Evolutionary conservation across 2,888 invertebrate species (phyloP).

Genomic region (Rhyacophila evoluta): DNA sequence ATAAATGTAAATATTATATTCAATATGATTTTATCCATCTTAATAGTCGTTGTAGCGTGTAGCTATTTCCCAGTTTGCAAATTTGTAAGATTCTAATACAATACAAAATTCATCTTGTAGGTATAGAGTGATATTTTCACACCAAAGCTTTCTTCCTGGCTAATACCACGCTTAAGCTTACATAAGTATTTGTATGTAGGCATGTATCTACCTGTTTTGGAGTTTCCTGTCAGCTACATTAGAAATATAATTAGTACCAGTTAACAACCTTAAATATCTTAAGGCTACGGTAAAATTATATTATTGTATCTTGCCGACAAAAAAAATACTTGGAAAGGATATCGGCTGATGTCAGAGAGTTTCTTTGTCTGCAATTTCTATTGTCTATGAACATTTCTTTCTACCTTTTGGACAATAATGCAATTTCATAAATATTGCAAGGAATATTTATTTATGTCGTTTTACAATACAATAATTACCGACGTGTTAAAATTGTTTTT

Average conservation of each 20-base stretch:
- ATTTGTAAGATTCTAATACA: too few relatives aligned
- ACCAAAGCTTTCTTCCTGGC: too few relatives aligned
- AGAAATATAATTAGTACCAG: not conserved
- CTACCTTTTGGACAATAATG: not conserved
- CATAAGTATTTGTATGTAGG: too few relatives aligned
- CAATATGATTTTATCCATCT: too few relatives aligned
- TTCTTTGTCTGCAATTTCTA: not conserved
- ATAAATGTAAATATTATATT: too few relatives aligned
- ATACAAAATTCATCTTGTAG: too few relatives aligned
- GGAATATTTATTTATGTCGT: not conserved
- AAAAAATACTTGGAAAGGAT: constrained; percentile 5
- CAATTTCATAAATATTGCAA: constrained; percentile 12
- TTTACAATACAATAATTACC: not conserved
- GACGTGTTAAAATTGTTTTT: constrained; percentile 1
- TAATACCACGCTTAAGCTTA: too few relatives aligned
- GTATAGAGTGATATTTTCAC: too few relatives aligned
- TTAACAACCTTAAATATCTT: constrained; percentile 4
- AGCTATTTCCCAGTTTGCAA: too few relatives aligned
- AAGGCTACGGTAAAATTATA: not conserved
- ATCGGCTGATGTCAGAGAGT: constrained; percentile 1
- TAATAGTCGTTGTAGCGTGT: too few relatives aligned
- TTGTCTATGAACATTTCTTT: not conserved
- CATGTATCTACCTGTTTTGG: not conserved
- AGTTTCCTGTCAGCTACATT: not conserved
- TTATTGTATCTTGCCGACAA: not conserved